Base-by-base conservation (phyloP, 2,797 vertebrate genomes). In the Pseudochirops cupreus region DNA sequence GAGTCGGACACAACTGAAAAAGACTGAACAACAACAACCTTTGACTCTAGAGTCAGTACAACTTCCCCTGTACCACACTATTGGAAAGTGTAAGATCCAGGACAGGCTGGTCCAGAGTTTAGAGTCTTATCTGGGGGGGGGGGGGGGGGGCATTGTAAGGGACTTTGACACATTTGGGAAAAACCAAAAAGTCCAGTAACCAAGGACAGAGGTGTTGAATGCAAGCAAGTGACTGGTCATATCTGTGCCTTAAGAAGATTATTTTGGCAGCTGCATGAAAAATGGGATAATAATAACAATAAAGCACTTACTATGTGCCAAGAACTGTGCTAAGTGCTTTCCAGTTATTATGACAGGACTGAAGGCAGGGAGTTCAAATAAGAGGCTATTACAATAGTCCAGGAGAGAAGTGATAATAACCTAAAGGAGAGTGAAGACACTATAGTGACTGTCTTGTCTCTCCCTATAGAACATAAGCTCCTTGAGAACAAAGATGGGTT, bases 271-370 rank as follows among this genome's bases (percentile, higher is more conserved):
- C 39, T 82, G 74, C 18, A 46, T 46, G 18, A 28, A 14, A 82
- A 55, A 94, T 93, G 59, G 12, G 39, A 82, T 82, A 10, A 24
- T 26, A 74, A 74, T n/a, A 93, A 55, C 1, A 82, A 10, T 50
- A 58, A 92, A 74, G 2, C 87, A 92, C 54, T 93, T 95, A 11
- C 31, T 94, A 56, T 93, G 29, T 92, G 46, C 1, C 31, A 91
- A 33, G 33, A 0, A 74, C 0, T 28, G n/a, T 96, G 92, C 26
- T 94, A 94, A 93, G 31, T n/a, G 56, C 39, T 59, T 91, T 7
- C 24, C n/a, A 82, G 4, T 46, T 24, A 82, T 82, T 39, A 46
- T 82, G 39, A 46, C 7, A 5, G 21, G n/a, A 82, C 6, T 82
- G 74, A 46, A 46, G 7, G 74, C 74, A 82, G 74, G 39, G 2